Evolutionary conservation across 2,113 vertebrate genomes (phyloP), one percentile per base, ranked within the genome.

Genomic region (Pterocles burchelli): DNA sequence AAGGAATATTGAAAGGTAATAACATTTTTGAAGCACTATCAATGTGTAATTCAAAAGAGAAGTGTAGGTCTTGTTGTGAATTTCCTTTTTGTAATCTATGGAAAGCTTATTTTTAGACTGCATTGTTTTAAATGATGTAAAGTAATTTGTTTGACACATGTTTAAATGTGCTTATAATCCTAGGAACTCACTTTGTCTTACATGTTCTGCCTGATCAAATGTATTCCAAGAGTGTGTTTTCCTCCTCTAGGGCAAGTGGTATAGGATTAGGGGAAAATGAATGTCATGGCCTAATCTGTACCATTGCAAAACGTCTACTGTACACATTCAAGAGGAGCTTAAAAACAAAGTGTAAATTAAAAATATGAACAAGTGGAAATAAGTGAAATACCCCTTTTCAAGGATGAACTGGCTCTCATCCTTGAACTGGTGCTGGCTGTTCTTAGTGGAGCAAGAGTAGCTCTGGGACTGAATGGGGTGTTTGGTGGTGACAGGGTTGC

Each of bases 1-100:
- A 31, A 85, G 38, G 86, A 96, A 86, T 89, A 84, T 43, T 59
- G 73, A 92, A 65, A 72, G 34, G 43, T 55, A 41, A 72, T 94
- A 95, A 83, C 55, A 86, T 90, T 83, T 81, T 29, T 89, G 22
- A 89, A 92, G 68, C 45, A 36, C 79, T 70, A 10, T 74, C 70
- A 77, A 80, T 90, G 61, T 77, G 61, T 88, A 90, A 93, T 95
- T 95, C 67, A 84, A 49, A 38, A 85, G 59, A 49, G 34, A 79
- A 34, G 17, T 54, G 6, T 45, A 82, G 45, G 33, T 63, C 65
- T 70, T 73, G 19, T 70, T 87, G 29, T 61, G 58, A 82, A 75
- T 82, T 82, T 61, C 8, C 8, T 52, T 75, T 68, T 52, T 51
- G 38, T 33, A 49, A 62, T 51, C 7, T 72, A n/a, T n/a, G 16